Evolutionary conservation across 2,113 vertebrate genomes (phyloP).

Genomic region (Malurus alboscapulatus): DNA sequence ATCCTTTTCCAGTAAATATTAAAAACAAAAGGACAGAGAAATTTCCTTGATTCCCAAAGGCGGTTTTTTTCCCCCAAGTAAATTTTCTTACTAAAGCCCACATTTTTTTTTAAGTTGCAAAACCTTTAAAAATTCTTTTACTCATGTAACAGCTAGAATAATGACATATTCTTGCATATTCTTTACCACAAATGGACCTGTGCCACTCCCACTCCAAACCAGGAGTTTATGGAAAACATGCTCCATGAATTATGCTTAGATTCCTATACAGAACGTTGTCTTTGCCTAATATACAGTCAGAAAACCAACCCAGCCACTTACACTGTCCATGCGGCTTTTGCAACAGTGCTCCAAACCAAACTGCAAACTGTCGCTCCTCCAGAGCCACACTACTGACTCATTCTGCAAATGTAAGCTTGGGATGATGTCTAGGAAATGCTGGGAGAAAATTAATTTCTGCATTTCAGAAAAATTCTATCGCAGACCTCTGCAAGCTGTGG

Average conservation of each 20-base stretch:
- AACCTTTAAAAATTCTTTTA: constrained; percentile 13
- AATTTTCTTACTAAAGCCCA: background rate
- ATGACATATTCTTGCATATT: background rate
- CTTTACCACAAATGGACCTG: constrained; percentile 10
- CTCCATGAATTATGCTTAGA: background rate
- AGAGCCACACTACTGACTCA: background rate
- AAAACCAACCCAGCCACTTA: background rate
- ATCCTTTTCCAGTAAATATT: background rate
- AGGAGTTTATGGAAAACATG: constrained; percentile 13
- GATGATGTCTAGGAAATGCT: background rate
- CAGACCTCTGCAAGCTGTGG: background rate
- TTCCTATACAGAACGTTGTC: background rate
- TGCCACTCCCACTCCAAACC: background rate
- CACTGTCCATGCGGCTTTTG: background rate
- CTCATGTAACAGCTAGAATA: background rate
- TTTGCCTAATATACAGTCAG: background rate
- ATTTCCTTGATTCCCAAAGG: background rate
- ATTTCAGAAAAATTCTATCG: background rate
- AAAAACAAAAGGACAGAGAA: background rate
- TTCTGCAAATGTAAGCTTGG: background rate
- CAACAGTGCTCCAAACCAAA: background rate
- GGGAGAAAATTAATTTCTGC: background rate
- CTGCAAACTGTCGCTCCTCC: background rate
- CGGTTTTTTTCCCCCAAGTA: background rate
- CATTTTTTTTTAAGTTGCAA: background rate